Conservation (phyloP, 2,113 vertebrate genomes). For the Lophura nycthemera region DNA sequence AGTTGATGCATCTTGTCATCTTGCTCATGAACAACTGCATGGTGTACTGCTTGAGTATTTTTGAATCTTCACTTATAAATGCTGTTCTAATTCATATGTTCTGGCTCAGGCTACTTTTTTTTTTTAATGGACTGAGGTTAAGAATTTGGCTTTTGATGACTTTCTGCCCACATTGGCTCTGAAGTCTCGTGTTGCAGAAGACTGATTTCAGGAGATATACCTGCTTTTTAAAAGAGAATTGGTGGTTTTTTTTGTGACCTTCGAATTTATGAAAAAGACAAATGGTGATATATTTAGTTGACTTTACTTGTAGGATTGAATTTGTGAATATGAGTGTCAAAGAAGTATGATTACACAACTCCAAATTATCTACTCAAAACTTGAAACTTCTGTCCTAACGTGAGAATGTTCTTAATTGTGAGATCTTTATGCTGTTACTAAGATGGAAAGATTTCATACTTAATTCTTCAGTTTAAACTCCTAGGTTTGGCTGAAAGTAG, state of each 20-base stretch:
- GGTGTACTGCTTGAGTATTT: background rate
- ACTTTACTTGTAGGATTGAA: background rate
- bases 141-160: background rate
- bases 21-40: background rate
- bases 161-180: background rate
- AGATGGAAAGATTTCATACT: background rate
- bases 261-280: background rate
- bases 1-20: background rate
- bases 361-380: background rate
- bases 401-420: background rate
- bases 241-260: background rate
- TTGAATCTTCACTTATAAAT: background rate
- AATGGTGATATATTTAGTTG: background rate
- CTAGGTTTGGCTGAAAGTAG: background rate
- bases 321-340: background rate
- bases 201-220: background rate
- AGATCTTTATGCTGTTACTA: background rate
- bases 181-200: background rate
- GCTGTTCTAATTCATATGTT: background rate
- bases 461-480: background rate
- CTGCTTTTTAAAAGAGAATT: background rate
- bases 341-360: background rate
- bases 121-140: background rate
- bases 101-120: background rate
- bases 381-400: background rate